phyloP scores from a whole-genome alignment of 1,140 invertebrate species.

The Cydia splendana region DNA sequence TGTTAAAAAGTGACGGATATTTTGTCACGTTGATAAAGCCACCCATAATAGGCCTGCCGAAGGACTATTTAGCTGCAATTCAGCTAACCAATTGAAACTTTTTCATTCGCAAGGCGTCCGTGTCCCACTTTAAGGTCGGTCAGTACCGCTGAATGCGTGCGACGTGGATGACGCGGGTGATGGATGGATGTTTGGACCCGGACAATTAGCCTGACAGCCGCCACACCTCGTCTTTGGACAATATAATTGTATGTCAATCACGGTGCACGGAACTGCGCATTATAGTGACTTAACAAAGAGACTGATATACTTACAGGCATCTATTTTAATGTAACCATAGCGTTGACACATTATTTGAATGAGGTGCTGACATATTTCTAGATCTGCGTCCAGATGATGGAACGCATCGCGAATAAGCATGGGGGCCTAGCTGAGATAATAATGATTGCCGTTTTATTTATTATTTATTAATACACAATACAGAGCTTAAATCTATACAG shows the following conservation, averaged over 20 bases:
- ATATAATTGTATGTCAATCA: slow-evolving; percentile 74
- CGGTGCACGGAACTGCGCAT: slow-evolving; percentile 47
- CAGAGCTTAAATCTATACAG: too few relatives aligned
- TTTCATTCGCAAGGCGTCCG: slow-evolving; percentile 39
- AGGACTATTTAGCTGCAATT: not conserved
- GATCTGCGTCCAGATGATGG: too few relatives aligned
- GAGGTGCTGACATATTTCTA: not conserved
- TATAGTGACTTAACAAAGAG: slow-evolving; percentile 30
- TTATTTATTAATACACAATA: too few relatives aligned
- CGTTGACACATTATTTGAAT: not conserved
- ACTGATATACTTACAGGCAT: not conserved
- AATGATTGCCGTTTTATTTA: too few relatives aligned
- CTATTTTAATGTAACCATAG: not conserved
- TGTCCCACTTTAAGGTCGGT: slow-evolving; percentile 58
- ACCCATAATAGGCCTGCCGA: too few relatives aligned
- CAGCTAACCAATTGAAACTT: slow-evolving; percentile 24
- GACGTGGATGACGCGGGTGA: slow-evolving; percentile 51
- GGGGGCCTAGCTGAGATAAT: too few relatives aligned
- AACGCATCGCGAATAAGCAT: too few relatives aligned
- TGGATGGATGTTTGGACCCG: slow-evolving; percentile 59
- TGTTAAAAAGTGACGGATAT: too few relatives aligned
- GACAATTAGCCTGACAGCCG: slow-evolving; percentile 58
- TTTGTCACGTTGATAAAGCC: too few relatives aligned
- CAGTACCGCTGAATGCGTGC: slow-evolving; percentile 52
- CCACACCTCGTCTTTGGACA: slow-evolving; percentile 64